Evolutionary conservation across 2,888 invertebrate genomes (phyloP).

Genomic region (Acleris cristana): DNA sequence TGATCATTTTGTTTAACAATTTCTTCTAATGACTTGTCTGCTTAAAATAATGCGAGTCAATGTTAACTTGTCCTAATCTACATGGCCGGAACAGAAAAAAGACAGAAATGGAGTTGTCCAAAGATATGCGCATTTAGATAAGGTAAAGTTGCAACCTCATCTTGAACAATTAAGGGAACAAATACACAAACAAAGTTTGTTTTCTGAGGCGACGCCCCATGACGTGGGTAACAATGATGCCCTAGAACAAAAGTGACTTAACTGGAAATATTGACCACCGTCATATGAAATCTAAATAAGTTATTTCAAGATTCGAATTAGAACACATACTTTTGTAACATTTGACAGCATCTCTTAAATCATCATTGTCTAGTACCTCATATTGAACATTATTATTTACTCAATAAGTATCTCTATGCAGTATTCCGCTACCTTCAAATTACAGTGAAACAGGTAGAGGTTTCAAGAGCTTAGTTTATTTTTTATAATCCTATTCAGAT

Average conservation of each 20-base stretch:
- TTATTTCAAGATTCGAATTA: background rate
- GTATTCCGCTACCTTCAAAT: too few relatives aligned
- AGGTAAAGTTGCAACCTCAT: constrained; percentile 63
- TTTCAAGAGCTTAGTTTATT: too few relatives aligned
- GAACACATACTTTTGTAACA: background rate
- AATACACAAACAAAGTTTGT: constrained; percentile 47
- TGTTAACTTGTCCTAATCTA: constrained; percentile 47
- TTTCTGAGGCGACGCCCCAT: constrained; percentile 41
- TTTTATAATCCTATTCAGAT: too few relatives aligned
- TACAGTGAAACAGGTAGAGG: too few relatives aligned
- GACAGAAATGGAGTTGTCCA: constrained; percentile 42
- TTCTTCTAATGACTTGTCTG: constrained; percentile 22
- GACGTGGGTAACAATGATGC: constrained; percentile 27
- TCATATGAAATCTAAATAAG: background rate
- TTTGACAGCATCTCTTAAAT: background rate
- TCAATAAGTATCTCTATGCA: too few relatives aligned
- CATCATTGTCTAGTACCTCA: too few relatives aligned
- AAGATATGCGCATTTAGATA: constrained; percentile 70
- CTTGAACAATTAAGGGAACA: constrained; percentile 68
- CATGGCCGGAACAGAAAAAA: constrained; percentile 42
- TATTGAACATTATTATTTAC: too few relatives aligned
- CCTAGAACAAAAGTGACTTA: background rate
- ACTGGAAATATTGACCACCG: background rate
- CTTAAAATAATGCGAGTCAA: constrained; percentile 27
- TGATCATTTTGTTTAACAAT: constrained; percentile 14